Evolutionary conservation across 1,140 invertebrate genomes (phyloP), one percentile per base, ranked within the genome.

Genomic region (Zaprionus gabonicus): DNA sequence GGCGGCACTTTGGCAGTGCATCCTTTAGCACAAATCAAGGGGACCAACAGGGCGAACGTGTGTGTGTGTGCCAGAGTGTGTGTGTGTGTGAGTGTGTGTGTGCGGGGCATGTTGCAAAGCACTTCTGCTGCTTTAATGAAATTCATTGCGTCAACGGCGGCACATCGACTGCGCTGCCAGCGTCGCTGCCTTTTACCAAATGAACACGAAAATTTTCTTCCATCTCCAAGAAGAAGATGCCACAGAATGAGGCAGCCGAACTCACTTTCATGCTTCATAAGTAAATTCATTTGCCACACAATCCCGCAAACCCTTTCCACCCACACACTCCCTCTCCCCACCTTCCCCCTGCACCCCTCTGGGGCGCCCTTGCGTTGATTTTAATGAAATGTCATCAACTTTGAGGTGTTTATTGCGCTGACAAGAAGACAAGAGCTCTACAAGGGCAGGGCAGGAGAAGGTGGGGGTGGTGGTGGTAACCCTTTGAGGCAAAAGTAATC

Each of bases 311-410:
- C 55, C 36, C 44, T 41, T 10, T 17, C 28, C 46, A 38, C 31
- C 44, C 17, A 31, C 36, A 31, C 31, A 17, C 34, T 25, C 34
- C 9, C 36, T 17, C 5, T 1, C 51, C n/a, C 17, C 60, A 10
- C 20, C 60, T 31, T 7, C 31, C 31, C 31, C 31, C 3, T 31
- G 1, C 27, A 28, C 27, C 27, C 10, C 10, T 27, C 28, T 64
- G 25, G 15, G 20, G 20, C n/a, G 13, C n/a, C 31, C 44, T 46
- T 70, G 80, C 71, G 78, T 77, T 74, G 82, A 83, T 87, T 85
- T 91, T 91, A 91, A 91, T 91, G 86, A 91, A 91, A 91, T 91
- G 87, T 91, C 86, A 91, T 91, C 86, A 91, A 91, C 87, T 91
- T 87, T 91, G 87, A 91, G 86, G 86, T 91, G 86, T 91, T 91